Base-by-base conservation (phyloP, 2,888 invertebrate genomes). In the Drosophila barbarae region DNA sequence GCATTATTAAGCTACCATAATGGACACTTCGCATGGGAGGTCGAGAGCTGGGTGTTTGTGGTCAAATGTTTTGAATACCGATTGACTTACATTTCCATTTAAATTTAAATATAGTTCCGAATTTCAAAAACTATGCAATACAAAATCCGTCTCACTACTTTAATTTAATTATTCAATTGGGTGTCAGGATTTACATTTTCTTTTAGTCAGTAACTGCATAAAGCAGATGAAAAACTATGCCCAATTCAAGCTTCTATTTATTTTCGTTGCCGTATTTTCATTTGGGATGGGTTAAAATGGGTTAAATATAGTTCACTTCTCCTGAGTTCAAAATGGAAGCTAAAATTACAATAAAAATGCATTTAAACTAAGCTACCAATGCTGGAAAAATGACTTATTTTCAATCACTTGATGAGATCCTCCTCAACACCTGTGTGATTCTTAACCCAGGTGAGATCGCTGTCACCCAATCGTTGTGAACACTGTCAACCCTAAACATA, bases 11-110 rank as follows among this genome's bases (percentile, higher is more conserved):
- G 36, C 58, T 50, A 67, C 58, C 66, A 47, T 39, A 41, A 42
- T 38, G 30, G 65, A 15, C 57, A 35, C 42, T 32, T 23, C 54
- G 23, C 60, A 52, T 68, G 65, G 67, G 71, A 23, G 23, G 66
- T 64, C 30, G 39, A 34, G 41, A 36, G 7, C 35, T 51, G 72
- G 69, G 70, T 83, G 77, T 68, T 77, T 70, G 81, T 35, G 75
- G 68, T 46, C 28, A n/a, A 42, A 9, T 26, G 26, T 9, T 44
- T 58, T 68, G 51, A 60, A 73, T 68, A 6, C 3, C 4, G 7
- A 2, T 13, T 30, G 6, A 28, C 15, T 44, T 18, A 7, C 1
- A 30, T 5, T 13, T 30, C 13, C 7, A 30, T 18, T 30, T 2
- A 12, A 12, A 21, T 21, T 12, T 39, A 21, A 3, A 18, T 18